Base-by-base conservation (phyloP, 2,797 vertebrate species). In the Gymnoscopelus microlampas region DNA sequence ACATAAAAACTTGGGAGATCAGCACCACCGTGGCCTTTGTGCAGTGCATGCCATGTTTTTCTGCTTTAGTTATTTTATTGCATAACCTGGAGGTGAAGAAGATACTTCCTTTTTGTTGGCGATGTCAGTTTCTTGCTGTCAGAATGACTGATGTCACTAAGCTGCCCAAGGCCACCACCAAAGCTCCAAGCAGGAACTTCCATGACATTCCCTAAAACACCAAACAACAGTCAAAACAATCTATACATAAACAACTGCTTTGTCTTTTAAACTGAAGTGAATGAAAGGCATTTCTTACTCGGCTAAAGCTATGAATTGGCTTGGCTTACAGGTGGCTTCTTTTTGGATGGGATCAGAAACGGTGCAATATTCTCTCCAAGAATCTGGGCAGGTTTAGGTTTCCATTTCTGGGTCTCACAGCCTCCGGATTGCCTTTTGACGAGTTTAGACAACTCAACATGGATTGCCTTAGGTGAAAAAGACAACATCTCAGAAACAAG, bases 391-490 rank as follows among this genome's bases (percentile, higher is more conserved):
- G 88, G 81, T 83, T 92, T 94, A 7, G 71, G 7, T 55, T 86
- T 88, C 86, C 82, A 85, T 19, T 85, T 88, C 60, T 80, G 68
- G 11, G 73, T 79, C 3, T 92, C 87, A 39, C 78, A 87, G 53
- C 77, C 88, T 44, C 85, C 92, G 3, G 88, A 86, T 66, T 91
- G 93, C 72, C 89, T 92, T 74, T 81, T 93, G 60, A 93, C 93
- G 13, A 96, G 88, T 79, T 94, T 94, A 0, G 95, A 95, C 57
- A 96, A 89, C 82, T 96, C 95, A 0, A 88, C 74, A 0, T 96
- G 94, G 70, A 95, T 95, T 0, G 94, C 95, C 96, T 96, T 48
- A 58, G 32, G 15, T 73, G 60, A 15, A 47, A 6, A 0, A 24
- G 29, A 11, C 24, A 57, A 24, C 14, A 51, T 44, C 0, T 39